Base-by-base conservation (phyloP, 2,888 invertebrate genomes). In the Brenthis daphne region DNA sequence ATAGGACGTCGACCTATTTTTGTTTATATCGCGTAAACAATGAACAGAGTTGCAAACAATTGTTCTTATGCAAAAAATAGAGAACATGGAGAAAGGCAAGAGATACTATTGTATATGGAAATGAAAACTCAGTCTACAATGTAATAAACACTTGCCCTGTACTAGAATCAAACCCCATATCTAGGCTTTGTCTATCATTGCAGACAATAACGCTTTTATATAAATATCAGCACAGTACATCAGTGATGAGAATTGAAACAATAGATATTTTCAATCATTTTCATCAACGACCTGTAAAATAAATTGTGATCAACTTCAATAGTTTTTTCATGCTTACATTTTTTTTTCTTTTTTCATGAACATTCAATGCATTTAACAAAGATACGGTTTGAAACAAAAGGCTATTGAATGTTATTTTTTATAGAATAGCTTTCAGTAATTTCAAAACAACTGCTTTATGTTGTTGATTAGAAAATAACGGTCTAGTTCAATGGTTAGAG, bases 1-100 rank as follows among this genome's bases (percentile, higher is more conserved):
- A 70, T 69, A 73, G 77, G 73, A 67, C 71, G 75, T 70, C 74
- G 80, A 73, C 81, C 82, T 76, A 79, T 76, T 77, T 81, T 73
- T 71, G 64, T 72, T 68, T 47, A 51, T 57, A 65, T 63, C 57
- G 60, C 63, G 65, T 69, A 69, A 69, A 72, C 51, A 63, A 53
- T 53, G 16, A 14, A 63, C 24, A 3, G 14, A 24, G 5, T 43
- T 12, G 14, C 56, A 56, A 1, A 12, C 20, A 5, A 13, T 51
- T 51, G 51, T 16, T 53, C 6, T 53, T 16, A n/a, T 53, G 14
- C 51, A n/a, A 51, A 51, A 51, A 43, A 43, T 2, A 43, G 37
- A 11, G 11, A 43, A 43, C 1, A 11, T 43, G 8, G 37, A 43
- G 37, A 37, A 29, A 29, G 29, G 4, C 29, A 29, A 29, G 1